phyloP scores from a whole-genome alignment of 2,797 vertebrate genomes.

The Remorina albescens region DNA sequence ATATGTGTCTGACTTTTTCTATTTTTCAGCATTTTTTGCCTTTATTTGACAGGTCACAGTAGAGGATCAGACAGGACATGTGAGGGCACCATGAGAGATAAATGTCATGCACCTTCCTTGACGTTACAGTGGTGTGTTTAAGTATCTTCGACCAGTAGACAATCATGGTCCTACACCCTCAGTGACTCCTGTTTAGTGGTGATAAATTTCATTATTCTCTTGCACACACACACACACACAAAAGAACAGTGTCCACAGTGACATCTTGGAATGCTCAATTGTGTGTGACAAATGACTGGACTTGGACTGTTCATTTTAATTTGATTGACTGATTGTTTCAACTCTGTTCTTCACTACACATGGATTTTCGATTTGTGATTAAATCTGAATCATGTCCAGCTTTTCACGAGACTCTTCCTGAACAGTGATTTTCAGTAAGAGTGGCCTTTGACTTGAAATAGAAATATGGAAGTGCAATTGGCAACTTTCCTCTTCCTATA shows the following conservation, averaged over 20 bases:
- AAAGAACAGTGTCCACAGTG: too few species aligned
- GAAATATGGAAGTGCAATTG: not conserved
- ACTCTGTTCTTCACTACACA: not conserved
- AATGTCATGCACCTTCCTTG: not conserved
- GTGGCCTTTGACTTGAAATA: not conserved
- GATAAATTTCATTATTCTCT: not conserved
- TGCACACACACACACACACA: too few species aligned
- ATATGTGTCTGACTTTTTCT: slow-evolving; percentile 17
- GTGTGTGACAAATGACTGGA: not conserved
- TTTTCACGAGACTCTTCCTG: not conserved
- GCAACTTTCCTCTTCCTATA: too few species aligned
- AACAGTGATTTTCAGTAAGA: slow-evolving; percentile 3
- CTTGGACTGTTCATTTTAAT: not conserved
- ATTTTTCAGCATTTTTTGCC: slow-evolving; percentile 6
- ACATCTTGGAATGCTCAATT: not conserved
- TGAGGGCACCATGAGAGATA: not conserved
- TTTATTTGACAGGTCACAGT: not conserved
- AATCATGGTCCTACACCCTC: not conserved
- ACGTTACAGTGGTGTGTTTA: not conserved
- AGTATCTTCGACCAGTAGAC: not conserved
- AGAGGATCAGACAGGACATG: slow-evolving; percentile 4
- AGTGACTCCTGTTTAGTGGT: not conserved
- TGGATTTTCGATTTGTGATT: not conserved
- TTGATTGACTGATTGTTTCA: not conserved
- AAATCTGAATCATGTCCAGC: not conserved